Base-by-base conservation (phyloP, 2,888 invertebrate genomes). In the Limnephilus marmoratus region DNA sequence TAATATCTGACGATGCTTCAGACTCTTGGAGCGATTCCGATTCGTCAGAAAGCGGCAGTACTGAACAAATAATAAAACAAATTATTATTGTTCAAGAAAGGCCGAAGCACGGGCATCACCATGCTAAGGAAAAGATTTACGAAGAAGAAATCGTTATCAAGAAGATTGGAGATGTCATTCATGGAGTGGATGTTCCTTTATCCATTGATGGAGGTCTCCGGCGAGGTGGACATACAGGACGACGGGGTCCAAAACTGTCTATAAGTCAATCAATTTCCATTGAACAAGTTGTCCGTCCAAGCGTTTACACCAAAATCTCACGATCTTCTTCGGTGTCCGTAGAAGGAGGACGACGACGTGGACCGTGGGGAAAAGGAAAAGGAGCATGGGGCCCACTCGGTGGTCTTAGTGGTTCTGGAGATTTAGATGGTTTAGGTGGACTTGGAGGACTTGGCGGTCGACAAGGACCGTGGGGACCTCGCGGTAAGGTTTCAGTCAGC, bases 111-210 rank as follows among this genome's bases (percentile, higher is more conserved):
- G 93, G 93, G 24, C 93, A 93, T 53, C 92, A 91, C 90, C 93
- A 93, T 91, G 93, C 91, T 15, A 93, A 92, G 37, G 93, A 93
- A 91, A 93, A 93, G 53, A 93, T 93, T 45, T 93, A 91, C 88
- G 93, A 93, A 90, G 93, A 93, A 92, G 93, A 93, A 91, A 92
- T 93, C 24, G 90, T 93, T 1, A 93, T 93, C 29, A 93, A 93
- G 86, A 93, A 93, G 91, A 88, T 93, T 45, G 93, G 93, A 53
- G 91, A 92, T 45, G 90, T 34, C 3, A 49, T 86, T 13, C 88
- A 88, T 34, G 81, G 13, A 81, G 53, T 31, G 31, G 18, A 83
- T 83, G 83, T 81, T 81, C 37, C 83, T 7, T 18, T 34, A 18
- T 37, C 83, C n/a, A 3, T 15, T 29, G 82, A 82, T 34, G 45